Evolutionary conservation across 2,797 vertebrate genomes (phyloP).

Genomic region (Phataginus tricuspis): DNA sequence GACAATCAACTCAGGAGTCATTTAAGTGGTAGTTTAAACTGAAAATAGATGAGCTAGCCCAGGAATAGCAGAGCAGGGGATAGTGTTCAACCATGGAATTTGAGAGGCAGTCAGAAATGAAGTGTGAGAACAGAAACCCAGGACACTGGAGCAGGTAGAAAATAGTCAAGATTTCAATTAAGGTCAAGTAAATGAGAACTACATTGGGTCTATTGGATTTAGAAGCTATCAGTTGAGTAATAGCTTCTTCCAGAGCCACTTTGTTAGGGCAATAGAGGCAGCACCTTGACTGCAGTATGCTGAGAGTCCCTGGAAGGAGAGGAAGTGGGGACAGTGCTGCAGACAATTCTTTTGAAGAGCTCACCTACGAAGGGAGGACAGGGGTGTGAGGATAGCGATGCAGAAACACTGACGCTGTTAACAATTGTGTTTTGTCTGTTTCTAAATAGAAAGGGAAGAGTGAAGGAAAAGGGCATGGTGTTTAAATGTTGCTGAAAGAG

Average conservation of each 20-base stretch:
- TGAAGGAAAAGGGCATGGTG: not conserved
- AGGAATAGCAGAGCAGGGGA: accelerated
- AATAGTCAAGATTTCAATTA: not conserved
- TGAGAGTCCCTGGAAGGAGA: not conserved
- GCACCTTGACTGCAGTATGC: not conserved
- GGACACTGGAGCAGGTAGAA: not conserved
- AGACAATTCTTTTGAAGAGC: not conserved
- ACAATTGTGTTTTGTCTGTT: not conserved
- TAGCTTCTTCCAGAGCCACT: not conserved
- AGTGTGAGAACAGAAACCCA: not conserved
- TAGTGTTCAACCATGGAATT: not conserved
- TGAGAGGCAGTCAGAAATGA: not conserved
- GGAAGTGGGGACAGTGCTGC: not conserved
- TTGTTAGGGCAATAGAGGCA: not conserved
- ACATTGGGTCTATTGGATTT: not conserved
- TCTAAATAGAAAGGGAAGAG: not conserved
- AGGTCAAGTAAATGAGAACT: not conserved
- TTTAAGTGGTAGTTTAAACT: not conserved
- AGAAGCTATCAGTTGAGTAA: not conserved
- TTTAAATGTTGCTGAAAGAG: not conserved
- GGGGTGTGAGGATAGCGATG: not conserved
- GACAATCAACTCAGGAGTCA: not conserved
- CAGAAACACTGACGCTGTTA: not conserved
- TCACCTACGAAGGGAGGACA: not conserved
- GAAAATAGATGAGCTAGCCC: not conserved